phyloP scores from a whole-genome alignment of 2,797 vertebrate genomes.

The Sarcophilus harrisii region DNA sequence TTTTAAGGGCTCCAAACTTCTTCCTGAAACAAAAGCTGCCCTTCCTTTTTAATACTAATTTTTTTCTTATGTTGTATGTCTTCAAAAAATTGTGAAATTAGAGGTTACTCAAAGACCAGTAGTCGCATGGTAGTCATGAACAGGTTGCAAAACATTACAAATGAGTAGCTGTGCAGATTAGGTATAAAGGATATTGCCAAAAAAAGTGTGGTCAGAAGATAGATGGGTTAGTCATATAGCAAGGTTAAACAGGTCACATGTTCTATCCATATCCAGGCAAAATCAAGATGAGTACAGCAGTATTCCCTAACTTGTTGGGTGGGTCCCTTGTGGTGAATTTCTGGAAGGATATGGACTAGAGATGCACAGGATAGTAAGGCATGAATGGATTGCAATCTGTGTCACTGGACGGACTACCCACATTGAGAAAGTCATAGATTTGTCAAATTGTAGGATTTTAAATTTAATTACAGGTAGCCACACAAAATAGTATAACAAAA shows the following conservation, averaged over 20 bases:
- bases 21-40: neutral
- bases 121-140: neutral
- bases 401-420: neutral
- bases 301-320: neutral
- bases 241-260: neutral
- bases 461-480: neutral
- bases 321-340: neutral
- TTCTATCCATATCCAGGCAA: neutral
- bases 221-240: neutral
- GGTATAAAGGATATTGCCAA: neutral
- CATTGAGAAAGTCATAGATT: neutral
- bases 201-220: neutral
- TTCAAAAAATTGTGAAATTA: neutral
- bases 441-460: neutral
- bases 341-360: neutral
- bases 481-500: neutral
- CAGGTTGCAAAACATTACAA: neutral
- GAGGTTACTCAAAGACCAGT: neutral
- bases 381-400: neutral
- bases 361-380: neutral
- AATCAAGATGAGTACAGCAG: neutral
- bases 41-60: neutral
- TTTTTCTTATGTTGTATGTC: neutral
- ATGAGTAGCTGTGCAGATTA: neutral
- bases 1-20: neutral